Evolutionary conservation across 2,888 invertebrate genomes (phyloP).

Genomic region (Carabus problematicus): DNA sequence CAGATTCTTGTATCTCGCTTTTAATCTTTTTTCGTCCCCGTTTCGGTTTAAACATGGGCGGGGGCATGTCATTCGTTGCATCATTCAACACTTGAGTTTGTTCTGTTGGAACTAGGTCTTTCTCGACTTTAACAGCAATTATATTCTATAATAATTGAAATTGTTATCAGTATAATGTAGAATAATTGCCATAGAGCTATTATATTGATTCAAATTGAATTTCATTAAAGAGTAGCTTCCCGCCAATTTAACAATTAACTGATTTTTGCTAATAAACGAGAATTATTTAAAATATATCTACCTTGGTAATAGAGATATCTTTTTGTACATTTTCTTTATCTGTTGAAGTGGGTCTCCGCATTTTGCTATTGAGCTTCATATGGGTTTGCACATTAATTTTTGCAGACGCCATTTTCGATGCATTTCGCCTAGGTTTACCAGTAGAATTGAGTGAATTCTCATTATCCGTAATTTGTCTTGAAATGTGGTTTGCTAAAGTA

Average conservation of each 20-base stretch:
- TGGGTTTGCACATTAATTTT: conserved; percentile 20
- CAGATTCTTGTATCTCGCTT: conserved; percentile 13
- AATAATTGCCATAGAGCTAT: too few species aligned
- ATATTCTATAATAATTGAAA: conserved; percentile 6
- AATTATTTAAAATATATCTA: conserved; percentile 4
- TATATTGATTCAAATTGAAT: too few species aligned
- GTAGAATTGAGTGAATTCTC: too few species aligned
- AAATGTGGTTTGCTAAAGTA: too few species aligned
- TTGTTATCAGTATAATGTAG: too few species aligned
- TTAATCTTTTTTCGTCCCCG: conserved; percentile 25
- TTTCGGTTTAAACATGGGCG: conserved; percentile 25
- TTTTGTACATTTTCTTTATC: conserved; percentile 15
- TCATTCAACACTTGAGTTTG: background rate
- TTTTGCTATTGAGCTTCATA: conserved; percentile 18
- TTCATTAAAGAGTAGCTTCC: background rate
- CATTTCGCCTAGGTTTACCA: conserved; percentile 13
- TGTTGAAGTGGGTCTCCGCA: conserved; percentile 2
- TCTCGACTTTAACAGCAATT: conserved; percentile 17
- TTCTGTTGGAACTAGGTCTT: background rate
- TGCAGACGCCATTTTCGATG: conserved; percentile 12
- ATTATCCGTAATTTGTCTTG: too few species aligned
- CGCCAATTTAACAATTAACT: background rate
- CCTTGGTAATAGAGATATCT: conserved; percentile 16
- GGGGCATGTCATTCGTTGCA: conserved; percentile 31
- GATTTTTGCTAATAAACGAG: background rate